Base-by-base conservation (phyloP, 2,797 vertebrate genomes). In the Bradypodion pumilum region DNA sequence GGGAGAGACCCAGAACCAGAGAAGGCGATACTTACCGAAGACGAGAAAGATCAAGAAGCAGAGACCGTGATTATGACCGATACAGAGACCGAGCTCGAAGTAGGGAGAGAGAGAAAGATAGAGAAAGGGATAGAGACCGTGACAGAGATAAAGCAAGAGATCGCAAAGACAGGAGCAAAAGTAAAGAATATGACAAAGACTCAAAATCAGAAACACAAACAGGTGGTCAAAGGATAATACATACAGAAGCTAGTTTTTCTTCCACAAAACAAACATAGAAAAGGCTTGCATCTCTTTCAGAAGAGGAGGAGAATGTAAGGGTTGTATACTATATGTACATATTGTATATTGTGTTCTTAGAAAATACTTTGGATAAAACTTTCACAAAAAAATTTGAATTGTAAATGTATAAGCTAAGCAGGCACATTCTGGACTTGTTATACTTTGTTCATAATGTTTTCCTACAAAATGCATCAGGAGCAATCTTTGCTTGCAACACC, bases 181-280 rank as follows among this genome's bases (percentile, higher is more conserved):
- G 97, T 73, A 95, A 94, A 88, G 98, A 99, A 69, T 96, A 85
- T 46, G 90, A 93, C 60, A 98, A 97, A 89, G 97, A 99, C 68
- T 88, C 80, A 15, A 98, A 97, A 95, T 92, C 95, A 0, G 97
- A 98, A 76, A 27, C 91, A 62, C 85, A 94, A 44, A 97, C 96
- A 90, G 97, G 97, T 80, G 27, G 95, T 75, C 95, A 94, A 1
- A 97, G 94, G 62, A 81, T 95, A 76, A 56, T 91, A 0, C 92
- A 95, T 59, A 29, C 86, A 2, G 94, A 94, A 60, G 83, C 90
- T 84, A 63, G 91, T 0, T n/a, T 82, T 59, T 87, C 94, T 56
- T 75, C 94, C 27, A 73, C 86, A 72, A 91, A 72, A n/a, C 94
- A 95, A 82, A 89, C 94, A 16, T 96, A 95, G 88, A 82, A 59